Evolutionary conservation across 1,140 invertebrate species (phyloP), one percentile per base, ranked within the genome.

Genomic region (Cydia strobilella): DNA sequence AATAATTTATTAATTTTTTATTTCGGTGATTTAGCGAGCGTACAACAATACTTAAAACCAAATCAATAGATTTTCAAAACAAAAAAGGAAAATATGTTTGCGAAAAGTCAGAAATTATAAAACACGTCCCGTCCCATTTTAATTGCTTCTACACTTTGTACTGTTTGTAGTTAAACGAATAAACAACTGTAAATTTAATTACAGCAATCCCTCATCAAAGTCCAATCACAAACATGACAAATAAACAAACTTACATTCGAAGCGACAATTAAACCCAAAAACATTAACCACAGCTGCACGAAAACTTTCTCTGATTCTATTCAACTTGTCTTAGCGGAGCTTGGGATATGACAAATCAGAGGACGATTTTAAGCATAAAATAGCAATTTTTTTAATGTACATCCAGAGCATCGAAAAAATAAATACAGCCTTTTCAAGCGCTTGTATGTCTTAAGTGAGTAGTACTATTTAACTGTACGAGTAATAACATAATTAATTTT

Each of bases 181-280:
- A 59, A 54, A 59, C 48, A 51, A 54, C 51, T 3, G 54, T 18
- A 59, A 59, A 9, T 59, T 20, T 59, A 23, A 59, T 23, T 20
- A 54, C 15, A 54, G 20, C 54, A 20, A 23, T 23, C 54, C 54
- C 54, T 59, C 54, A 59, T 59, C 54, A 59, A 59, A 59, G 7
- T 59, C 54, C 7, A 59, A 59, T 59, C 54, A 59, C n/a, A 59
- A 59, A 59, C 54, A 59, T 59, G 54, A 59, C 54, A 59, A 54
- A 54, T 54, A 54, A 54, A 59, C 54, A 59, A 59, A 59, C 54
- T 23, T 7, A 59, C 54, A 39, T 69, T 39, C 31, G 1, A 69
- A 35, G 27, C 63, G 25, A 65, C 31, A 69, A 69, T 69, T 69
- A 69, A 69, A 69, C 31, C 65, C 31, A 10, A 69, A 66, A 69